Evolutionary conservation across 2,888 invertebrate genomes (phyloP), one percentile per base, ranked within the genome.

Genomic region (Limnephilus lunatus): DNA sequence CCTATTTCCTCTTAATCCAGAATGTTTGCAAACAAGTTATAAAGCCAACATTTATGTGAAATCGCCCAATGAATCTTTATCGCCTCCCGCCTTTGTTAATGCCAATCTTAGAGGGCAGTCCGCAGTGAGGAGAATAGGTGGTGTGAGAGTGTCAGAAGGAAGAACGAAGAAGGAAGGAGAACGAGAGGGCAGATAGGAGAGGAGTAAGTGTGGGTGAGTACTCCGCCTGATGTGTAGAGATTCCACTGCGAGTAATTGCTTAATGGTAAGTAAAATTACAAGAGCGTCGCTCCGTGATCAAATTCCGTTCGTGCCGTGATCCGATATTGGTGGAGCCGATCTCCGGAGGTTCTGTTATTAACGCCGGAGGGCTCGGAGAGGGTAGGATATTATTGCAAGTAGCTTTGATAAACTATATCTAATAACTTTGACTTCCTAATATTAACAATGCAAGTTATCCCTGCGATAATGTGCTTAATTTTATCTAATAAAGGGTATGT

Each of bases 201-300:
- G 68, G n/a, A 68, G 68, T 25, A 9, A 68, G 68, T 68, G 7
- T 68, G 68, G 68, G 68, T 68, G 32, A 82, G 32, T 82, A 32
- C 85, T 19, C 39, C 53, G 91, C 68, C 91, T 91, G 91, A 91
- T 91, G 81, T 82, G 87, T 48, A 86, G 90, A 93, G 92, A 93
- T 93, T 92, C 92, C 92, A 80, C 80, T 48, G 87, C 82, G 90
- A 92, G 90, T 93, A 92, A 93, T 93, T 93, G 93, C 93, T 93
- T 93, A 93, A 93, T 93, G 93, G 93, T 92, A 92, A 93, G 93
- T 93, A 93, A 93, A 93, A 93, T 93, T 93, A 93, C 93, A 93
- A 93, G 93, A 93, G 93, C 93, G 93, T 92, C 92, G 93, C 93
- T 92, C 93, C 93, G 93, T 93, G 93, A 93, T 93, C 93, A 92